These are phyloP conservation scores for Dendroctonus ponderosae DNA, from an alignment of 1,140 invertebrate genomes.

Conservation along the genomic window DNA sequence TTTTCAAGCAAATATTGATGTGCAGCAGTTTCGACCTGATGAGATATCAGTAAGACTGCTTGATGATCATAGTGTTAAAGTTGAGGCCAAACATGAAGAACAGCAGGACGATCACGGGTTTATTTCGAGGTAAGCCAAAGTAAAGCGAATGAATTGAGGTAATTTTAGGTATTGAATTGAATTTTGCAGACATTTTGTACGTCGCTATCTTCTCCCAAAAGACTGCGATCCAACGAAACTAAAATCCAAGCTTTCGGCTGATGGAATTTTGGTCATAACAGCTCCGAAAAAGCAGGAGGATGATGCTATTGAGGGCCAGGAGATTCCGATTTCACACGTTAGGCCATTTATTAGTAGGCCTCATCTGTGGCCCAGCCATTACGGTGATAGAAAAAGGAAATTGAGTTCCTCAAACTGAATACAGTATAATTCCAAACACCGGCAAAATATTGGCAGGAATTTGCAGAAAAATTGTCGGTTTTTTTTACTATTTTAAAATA, in stretches of 20 bases:
- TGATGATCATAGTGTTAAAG: constrained; percentile 18
- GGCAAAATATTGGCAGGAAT: too few species aligned
- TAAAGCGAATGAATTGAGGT: neutral
- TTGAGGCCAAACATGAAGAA: constrained; percentile 30
- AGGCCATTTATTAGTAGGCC: constrained; percentile 15
- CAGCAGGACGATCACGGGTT: constrained; percentile 23
- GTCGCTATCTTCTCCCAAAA: constrained; percentile 17
- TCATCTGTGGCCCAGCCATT: constrained; percentile 18
- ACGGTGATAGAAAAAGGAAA: constrained; percentile 15
- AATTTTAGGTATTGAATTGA: neutral
- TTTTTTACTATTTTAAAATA: too few species aligned
- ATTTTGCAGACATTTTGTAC: constrained; percentile 19
- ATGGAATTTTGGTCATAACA: constrained; percentile 19
- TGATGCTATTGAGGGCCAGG: constrained; percentile 9
- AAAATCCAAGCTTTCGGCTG: constrained; percentile 20
- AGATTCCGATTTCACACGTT: constrained; percentile 22
- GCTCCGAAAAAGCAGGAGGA: constrained; percentile 19
- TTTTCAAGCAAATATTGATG: constrained; percentile 25
- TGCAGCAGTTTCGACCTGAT: constrained; percentile 27
- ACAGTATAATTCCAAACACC: too few species aligned
- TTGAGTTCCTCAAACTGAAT: constrained; percentile 11
- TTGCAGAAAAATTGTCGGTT: too few species aligned
- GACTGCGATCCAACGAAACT: constrained; percentile 21
- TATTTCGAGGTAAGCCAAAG: constrained; percentile 12
- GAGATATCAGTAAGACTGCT: constrained; percentile 20